Percentiles rank a stretch among this genome's conserved stretches.
Conservation (phyloP, 2,113 vertebrate species). For the Glareola pratincola region DNA sequence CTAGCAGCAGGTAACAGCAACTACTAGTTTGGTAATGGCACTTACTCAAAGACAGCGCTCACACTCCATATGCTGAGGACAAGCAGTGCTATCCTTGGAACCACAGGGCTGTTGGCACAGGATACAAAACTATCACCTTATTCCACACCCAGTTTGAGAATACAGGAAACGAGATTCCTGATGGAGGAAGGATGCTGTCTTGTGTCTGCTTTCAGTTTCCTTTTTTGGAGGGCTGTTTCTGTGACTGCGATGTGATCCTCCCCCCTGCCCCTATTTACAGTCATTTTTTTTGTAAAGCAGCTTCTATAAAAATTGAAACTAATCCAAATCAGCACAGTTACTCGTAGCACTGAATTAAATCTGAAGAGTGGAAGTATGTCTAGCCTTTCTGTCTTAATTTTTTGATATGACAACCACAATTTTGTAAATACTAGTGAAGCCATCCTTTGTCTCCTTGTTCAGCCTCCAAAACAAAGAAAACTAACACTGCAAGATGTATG, state of each 20-base stretch:
- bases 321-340: neutral
- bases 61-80: rapidly evolving
- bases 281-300: neutral
- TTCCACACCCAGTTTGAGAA: neutral
- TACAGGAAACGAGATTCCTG: neutral
- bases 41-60: neutral
- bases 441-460: neutral
- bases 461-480: neutral
- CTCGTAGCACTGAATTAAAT: neutral
- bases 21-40: neutral
- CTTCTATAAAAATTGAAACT: neutral
- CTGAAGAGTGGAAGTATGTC: neutral
- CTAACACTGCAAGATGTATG: too few relatives aligned
- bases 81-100: neutral
- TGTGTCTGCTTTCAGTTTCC: neutral
- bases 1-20: neutral
- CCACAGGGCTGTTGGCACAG: neutral
- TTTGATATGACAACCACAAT: neutral
- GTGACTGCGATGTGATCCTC: neutral
- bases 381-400: neutral
- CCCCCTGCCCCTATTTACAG: neutral
- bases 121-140: neutral
- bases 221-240: neutral
- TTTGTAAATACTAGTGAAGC: neutral
- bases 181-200: neutral